Evolutionary conservation across 2,797 vertebrate genomes (phyloP), one percentile per base, ranked within the genome.

Genomic region (Telmatherina bonti): DNA sequence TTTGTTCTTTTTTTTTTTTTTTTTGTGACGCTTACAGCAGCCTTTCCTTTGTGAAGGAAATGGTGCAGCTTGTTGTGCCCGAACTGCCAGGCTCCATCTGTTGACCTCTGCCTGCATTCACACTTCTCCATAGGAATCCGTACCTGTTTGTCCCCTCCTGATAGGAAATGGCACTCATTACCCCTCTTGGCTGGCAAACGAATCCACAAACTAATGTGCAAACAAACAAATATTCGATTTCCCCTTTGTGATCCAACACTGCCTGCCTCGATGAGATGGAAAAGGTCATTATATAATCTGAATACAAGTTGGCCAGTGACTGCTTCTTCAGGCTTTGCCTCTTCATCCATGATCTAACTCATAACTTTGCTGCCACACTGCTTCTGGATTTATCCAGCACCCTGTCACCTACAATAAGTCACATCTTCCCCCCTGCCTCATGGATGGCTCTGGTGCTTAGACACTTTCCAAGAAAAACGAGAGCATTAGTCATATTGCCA

Each of bases 11-110:
- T n/a, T 76, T 71, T 56, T 63, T 73, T 65, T 31, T 8, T 3
- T n/a, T 31, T 3, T 76, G 58, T 36, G 53, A 72, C 49, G 30
- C 30, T 62, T 55, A 65, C 33, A 64, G 54, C 61, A 10, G 35
- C 38, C n/a, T 18, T 71, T 51, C 36, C 62, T 61, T 68, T 53
- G 29, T 60, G 67, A 74, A 61, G 13, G 69, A 62, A 75, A 52
- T 35, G 60, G 72, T 72, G 67, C 45, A 47, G 68, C 62, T 67
- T 45, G 69, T 63, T 72, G 54, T 52, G 49, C 31, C 72, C 72
- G 73, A 62, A 62, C 76, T 67, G 60, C 54, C 29, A 71, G 35
- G 71, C 73, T 73, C 81, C 81, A 78, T 82, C 83, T 85, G 78
- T 58, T 81, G 76, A 75, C 72, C 67, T 83, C 57, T 63, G 59